These are phyloP conservation scores for Anarhynchus alexandrinus DNA, from an alignment of 2,113 vertebrate genomes.

Conservation along the genomic window DNA sequence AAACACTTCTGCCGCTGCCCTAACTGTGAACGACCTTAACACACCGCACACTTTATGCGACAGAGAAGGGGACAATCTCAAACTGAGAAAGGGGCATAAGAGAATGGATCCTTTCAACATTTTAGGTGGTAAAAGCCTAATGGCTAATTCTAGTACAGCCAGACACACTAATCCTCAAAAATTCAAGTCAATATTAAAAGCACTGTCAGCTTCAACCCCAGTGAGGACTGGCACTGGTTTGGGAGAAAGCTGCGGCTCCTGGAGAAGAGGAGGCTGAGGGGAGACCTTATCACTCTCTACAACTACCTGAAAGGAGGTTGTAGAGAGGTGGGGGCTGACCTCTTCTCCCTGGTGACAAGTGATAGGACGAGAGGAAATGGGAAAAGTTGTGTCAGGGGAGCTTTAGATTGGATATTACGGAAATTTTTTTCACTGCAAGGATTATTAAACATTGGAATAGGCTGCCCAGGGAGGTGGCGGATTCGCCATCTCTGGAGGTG, in stretches of 20 bases:
- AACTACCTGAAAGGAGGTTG: too few species aligned
- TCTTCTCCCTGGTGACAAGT: too few species aligned
- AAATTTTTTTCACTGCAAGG: too few species aligned
- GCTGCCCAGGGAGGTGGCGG: too few species aligned
- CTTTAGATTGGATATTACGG: too few species aligned
- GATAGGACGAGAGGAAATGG: too few species aligned
- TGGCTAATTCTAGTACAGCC: neutral
- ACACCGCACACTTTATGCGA: accelerated
- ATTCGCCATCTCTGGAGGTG: too few species aligned
- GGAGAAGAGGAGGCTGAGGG: too few species aligned
- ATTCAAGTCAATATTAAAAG: neutral
- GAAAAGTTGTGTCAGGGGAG: too few species aligned
- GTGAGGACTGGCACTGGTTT: neutral
- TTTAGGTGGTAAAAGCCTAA: neutral
- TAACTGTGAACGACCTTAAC: neutral
- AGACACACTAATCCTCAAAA: neutral
- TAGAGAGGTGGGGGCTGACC: too few species aligned
- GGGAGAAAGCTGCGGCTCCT: neutral
- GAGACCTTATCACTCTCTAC: too few species aligned
- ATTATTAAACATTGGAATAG: too few species aligned
- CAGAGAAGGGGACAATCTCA: neutral
- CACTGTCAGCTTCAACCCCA: accelerated
- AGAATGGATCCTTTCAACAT: neutral
- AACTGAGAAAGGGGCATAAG: neutral
- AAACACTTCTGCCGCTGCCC: neutral